Evolutionary conservation across 2,888 invertebrate genomes (phyloP), one percentile per base, ranked within the genome.

Genomic region (Ophioninae sp.): DNA sequence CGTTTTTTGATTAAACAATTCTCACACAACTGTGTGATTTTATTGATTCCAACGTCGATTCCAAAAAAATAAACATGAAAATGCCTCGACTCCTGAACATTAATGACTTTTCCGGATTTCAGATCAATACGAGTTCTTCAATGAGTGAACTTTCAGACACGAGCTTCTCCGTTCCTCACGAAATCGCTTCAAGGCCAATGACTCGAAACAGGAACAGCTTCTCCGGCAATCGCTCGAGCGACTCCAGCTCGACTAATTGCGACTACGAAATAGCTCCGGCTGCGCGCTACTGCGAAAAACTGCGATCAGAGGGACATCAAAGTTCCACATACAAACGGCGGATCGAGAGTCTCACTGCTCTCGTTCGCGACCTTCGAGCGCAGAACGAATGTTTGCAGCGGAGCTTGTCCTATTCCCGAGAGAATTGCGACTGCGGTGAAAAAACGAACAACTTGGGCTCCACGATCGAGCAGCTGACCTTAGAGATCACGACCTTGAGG

Each of bases 101-200:
- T 50, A 17, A 20, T 21, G 8, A 7, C 10, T 20, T 8, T 8
- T 10, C 59, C 20, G 8, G 7, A 57, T 81, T 41, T 69, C 21
- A 89, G 90, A 79, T 88, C 21, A 87, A 79, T 57, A 74, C 78
- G 57, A 88, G 86, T 69, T 89, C 90, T 50, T 90, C 90, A 3
- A 67, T 86, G 59, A 89, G 87, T 39, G 89, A 89, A 8, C 37
- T 87, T 17, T 87, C 90, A 7, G 90, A 88, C 10, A 84, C 81
- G 10, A 83, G 82, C 41, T 80, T 79, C 30, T 57, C 70, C 10
- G 41, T 80, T 23, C 65, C 68, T 41, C 61, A 77, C 39, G 77
- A 72, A 10, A 17, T 50, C 44, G 68, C 17, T 23, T 39, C 87
- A 41, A 73, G 74, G 72, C 64, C 85, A 62, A 68, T 85, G 37